Conservation (phyloP, 1,140 invertebrate species). For the Drosophila insularis region DNA sequence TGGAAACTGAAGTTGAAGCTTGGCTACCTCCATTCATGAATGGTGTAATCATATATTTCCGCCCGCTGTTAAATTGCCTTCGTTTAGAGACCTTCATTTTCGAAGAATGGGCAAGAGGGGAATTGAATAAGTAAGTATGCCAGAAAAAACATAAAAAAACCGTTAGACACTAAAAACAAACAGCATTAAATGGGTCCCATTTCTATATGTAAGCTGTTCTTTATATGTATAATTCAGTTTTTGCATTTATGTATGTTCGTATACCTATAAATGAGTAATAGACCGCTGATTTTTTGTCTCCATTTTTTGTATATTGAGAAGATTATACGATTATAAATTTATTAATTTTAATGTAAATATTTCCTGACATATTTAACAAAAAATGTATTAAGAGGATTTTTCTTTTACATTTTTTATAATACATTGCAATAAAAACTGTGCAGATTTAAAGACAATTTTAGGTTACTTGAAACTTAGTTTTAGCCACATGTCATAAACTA, state of each 20-base stretch:
- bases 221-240: constrained; percentile 3
- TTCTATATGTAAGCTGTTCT: neutral
- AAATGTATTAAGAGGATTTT: neutral
- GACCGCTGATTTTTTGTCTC: neutral
- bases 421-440: neutral
- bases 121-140: neutral
- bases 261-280: constrained; percentile 13
- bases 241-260: neutral
- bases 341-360: constrained; percentile 12
- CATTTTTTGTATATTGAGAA: neutral
- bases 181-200: neutral
- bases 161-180: neutral
- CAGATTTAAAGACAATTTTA: neutral
- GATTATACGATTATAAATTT: constrained; percentile 17
- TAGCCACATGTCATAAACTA: too few relatives aligned
- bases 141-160: neutral
- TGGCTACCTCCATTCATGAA: constrained; percentile 37
- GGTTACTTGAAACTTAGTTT: too few relatives aligned
- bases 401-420: neutral
- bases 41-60: constrained; percentile 46
- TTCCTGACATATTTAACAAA: neutral
- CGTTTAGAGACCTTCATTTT: constrained; percentile 38
- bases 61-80: constrained; percentile 51
- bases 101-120: constrained; percentile 3
- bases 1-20: constrained; percentile 15